A percentile compares a stretch with the other conserved stretches of the same genome.
phyloP scores from a whole-genome alignment of 2,113 vertebrate genomes.

The Amphilophus citrinellus region DNA sequence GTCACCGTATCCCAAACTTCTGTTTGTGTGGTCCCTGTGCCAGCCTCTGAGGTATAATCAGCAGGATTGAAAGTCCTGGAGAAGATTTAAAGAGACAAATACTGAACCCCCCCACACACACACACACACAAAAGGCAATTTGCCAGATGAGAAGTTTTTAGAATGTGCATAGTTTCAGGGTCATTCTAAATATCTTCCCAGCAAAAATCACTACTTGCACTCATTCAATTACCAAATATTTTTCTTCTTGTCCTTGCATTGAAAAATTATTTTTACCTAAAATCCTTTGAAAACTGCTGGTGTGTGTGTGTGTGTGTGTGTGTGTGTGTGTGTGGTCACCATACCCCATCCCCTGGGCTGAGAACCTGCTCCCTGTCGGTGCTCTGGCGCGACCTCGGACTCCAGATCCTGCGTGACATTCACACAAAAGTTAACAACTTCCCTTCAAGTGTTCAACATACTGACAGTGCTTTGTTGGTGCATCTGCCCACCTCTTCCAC shows the following conservation, averaged over 20 bases:
- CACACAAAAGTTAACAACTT: conserved; percentile 19
- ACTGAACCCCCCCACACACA: neutral
- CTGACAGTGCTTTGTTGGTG: neutral
- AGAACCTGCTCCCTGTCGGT: conserved; percentile 89
- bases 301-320: no score
- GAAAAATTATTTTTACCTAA: neutral
- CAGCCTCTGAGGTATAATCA: conserved; percentile 87
- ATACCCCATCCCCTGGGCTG: conserved; percentile 97
- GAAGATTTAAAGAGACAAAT: conserved; percentile 28
- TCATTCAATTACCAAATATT: neutral
- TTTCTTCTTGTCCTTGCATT: neutral
- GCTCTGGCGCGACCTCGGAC: conserved; percentile 91
- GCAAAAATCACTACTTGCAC: neutral
- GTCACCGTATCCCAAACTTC: conserved; percentile 77
- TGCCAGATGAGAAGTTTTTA: no score
- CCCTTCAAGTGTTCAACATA: neutral
- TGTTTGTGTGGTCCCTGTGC: conserved; percentile 69
- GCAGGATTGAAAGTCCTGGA: conserved; percentile 95
- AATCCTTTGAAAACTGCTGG: no score
- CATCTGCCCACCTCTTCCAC: conserved; percentile 87
- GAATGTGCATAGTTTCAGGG: neutral
- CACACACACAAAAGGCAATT: neutral
- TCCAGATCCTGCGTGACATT: conserved; percentile 83
- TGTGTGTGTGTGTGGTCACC: neutral
- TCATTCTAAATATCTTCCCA: neutral